A percentile compares a stretch with the other conserved stretches of the same genome.
Conservation (phyloP, 2,113 vertebrate genomes). For the Pionites leucogaster region DNA sequence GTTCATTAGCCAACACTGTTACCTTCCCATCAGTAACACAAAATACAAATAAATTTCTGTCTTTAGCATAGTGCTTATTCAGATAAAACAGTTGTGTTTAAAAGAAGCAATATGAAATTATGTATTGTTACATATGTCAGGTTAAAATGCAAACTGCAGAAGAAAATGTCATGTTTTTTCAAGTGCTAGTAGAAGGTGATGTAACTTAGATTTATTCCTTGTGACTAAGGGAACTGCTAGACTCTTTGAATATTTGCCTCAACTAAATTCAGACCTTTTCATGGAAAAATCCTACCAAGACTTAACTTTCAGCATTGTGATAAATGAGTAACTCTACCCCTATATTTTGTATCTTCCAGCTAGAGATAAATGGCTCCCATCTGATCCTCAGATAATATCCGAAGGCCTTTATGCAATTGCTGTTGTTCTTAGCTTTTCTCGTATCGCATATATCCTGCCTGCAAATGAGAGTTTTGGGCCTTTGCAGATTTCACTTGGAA, state of each 20-base stretch:
- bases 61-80: background rate
- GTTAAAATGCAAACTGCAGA: background rate
- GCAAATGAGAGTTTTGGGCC: conserved; percentile 92
- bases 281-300: background rate
- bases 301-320: background rate
- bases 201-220: background rate
- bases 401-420: conserved; percentile 91
- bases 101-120: background rate
- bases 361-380: conserved; percentile 90
- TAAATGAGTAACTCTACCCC: background rate
- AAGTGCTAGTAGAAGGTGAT: background rate
- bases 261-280: background rate
- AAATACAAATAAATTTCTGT: background rate
- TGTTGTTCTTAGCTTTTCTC: conserved; percentile 89
- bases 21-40: background rate
- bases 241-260: background rate
- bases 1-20: background rate
- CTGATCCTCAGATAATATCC: conserved; percentile 91
- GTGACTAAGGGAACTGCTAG: background rate
- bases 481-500: conserved; percentile 90
- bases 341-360: conserved; percentile 74
- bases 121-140: background rate
- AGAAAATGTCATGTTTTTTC: background rate
- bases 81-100: background rate
- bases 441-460: conserved; percentile 90